Conservation (phyloP, 1,140 invertebrate genomes). For the Drosophila lacteicornis region DNA sequence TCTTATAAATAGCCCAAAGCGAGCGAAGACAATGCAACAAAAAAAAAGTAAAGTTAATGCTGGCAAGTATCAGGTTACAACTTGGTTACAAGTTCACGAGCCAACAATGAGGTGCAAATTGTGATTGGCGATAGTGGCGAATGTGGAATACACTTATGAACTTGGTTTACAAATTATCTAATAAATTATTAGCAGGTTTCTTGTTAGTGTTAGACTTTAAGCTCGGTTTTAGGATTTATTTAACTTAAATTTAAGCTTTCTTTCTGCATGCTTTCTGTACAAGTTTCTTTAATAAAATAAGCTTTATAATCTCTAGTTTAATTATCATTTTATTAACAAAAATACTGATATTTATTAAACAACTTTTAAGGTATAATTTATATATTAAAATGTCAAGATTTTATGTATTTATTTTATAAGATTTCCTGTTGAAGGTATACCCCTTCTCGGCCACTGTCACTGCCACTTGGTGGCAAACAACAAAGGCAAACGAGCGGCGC, state of each 20-base stretch:
- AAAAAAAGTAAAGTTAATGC: constrained; percentile 46
- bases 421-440: background rate
- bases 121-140: constrained; percentile 6
- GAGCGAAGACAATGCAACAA: constrained; percentile 55
- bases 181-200: background rate
- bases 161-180: background rate
- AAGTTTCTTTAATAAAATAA: background rate
- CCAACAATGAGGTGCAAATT: constrained; percentile 33
- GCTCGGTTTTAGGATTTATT: background rate
- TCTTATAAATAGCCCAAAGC: constrained; percentile 78
- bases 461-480: constrained; percentile 44
- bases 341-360: background rate
- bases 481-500: constrained; percentile 63
- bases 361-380: background rate
- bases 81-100: constrained; percentile 77
- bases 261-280: background rate
- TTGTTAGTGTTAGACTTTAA: too few relatives aligned
- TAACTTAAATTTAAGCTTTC: background rate
- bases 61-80: constrained; percentile 65
- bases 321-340: too few relatives aligned
- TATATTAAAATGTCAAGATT: background rate
- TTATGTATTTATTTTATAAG: background rate
- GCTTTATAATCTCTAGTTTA: background rate
- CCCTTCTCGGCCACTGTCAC: constrained; percentile 19
- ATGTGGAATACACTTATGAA: constrained; percentile 9